Base-by-base conservation (phyloP, 2,888 invertebrate genomes). In the Apotomis turbidana region DNA sequence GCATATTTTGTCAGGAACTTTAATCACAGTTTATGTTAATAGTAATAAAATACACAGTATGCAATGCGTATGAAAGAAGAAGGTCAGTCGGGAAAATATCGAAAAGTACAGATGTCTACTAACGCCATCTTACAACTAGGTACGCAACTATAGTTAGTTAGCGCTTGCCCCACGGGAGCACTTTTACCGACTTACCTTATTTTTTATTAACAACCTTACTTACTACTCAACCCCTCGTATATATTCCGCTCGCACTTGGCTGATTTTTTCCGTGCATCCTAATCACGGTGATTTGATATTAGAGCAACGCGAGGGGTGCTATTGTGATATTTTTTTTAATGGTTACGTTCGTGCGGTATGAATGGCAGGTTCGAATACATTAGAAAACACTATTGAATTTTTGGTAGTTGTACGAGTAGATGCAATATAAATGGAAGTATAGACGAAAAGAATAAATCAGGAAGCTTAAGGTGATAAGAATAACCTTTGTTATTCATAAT, bases 201-300 rank as follows among this genome's bases (percentile, higher is more conserved):
- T 15, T 15, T 0, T 15, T 0, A n/a, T n/a, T n/a, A n/a, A n/a
- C n/a, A n/a, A n/a, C n/a, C 15, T 15, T 58, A 58, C 41, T 5
- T 27, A 27, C n/a, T 27, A 10, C 9, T 36, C 27, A 27, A 63
- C 54, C 63, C 63, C 58, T 58, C 58, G 38, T 12, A 3, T 5
- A 38, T 0, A n/a, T 38, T 12, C 4, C 9, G n/a, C 36, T 66
- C 66, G 46, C 44, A 8, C 66, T 66, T 66, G 55, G n/a, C 66
- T 9, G 5, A 46, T 54, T 66, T 66, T 66, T 66, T 66, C 41
- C 6, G 57, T 57, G 61, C 61, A 62, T 62, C 41, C 67, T 27
- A 52, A 60, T 64, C 58, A 70, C 73, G 75, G 77, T 77, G 76
- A 79, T 78, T 76, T 75, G 76, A 77, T 72, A 76, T 77, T 76